phyloP scores from a whole-genome alignment of 2,797 vertebrate genomes.

The Esox lucius region DNA sequence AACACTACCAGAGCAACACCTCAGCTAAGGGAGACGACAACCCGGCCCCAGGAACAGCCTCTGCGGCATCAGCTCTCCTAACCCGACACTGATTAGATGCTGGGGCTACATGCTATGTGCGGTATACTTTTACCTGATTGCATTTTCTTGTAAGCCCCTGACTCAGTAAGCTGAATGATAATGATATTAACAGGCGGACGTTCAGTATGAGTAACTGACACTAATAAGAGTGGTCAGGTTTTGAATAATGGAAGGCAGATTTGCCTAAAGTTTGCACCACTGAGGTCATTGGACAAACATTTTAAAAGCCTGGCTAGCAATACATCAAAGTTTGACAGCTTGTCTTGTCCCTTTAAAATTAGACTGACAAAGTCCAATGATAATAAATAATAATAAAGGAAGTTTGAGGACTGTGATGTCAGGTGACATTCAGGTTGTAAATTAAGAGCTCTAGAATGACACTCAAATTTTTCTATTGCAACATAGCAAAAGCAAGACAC shows the following conservation, averaged over 20 bases:
- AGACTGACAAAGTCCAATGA: background rate
- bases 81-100: constrained; percentile 1
- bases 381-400: too few relatives aligned
- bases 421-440: too few relatives aligned
- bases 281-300: background rate
- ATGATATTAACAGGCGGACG: background rate
- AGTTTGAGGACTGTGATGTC: too few relatives aligned
- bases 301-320: background rate
- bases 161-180: background rate
- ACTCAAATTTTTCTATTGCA: too few relatives aligned
- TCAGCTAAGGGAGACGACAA: constrained; percentile 5
- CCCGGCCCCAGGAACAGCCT: background rate
- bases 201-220: background rate
- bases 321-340: background rate
- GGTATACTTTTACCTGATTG: constrained; percentile 12
- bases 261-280: background rate
- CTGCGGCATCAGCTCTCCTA: constrained; percentile 4
- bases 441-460: too few relatives aligned
- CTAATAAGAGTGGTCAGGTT: background rate
- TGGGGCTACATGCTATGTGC: background rate
- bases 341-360: background rate
- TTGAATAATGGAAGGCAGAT: constrained; percentile 13
- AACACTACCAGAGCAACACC: background rate
- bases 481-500: background rate
- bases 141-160: background rate